These are phyloP conservation scores for Drosophila formosana DNA, from an alignment of 2,888 invertebrate genomes.

Conservation along the genomic window DNA sequence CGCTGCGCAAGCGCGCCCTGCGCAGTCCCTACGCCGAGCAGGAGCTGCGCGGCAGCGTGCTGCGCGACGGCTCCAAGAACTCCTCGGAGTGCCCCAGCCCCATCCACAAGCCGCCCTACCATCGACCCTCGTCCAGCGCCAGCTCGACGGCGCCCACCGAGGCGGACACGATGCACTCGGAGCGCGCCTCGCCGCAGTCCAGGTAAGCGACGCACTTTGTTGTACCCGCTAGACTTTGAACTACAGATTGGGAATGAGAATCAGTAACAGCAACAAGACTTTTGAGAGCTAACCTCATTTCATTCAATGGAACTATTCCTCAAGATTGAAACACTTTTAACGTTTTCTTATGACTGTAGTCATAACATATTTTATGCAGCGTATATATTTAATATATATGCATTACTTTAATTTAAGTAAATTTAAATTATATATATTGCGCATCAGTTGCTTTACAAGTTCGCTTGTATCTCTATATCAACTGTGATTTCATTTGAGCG, in stretches of 20 bases:
- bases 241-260: too few species aligned
- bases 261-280: too few species aligned
- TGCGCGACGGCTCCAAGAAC: conserved; percentile 87
- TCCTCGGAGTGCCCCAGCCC: conserved; percentile 86
- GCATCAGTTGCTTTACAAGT: background rate
- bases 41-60: conserved; percentile 88
- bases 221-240: too few species aligned
- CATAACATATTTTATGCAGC: background rate
- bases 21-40: conserved; percentile 86
- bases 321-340: too few species aligned
- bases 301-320: too few species aligned
- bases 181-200: conserved; percentile 85
- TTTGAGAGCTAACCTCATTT: too few species aligned
- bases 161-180: conserved; percentile 85
- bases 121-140: conserved; percentile 85
- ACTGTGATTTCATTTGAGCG: background rate
- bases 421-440: too few species aligned
- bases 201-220: conserved; percentile 71
- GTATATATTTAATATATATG: background rate
- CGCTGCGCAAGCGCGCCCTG: conserved; percentile 87
- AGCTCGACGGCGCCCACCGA: conserved; percentile 85
- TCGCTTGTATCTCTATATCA: background rate
- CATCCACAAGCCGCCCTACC: conserved; percentile 84
- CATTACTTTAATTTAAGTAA: background rate
- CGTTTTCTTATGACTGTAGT: too few species aligned